phyloP scores from a whole-genome alignment of 64 coral and sea anemone species.

The Pocillopora damicornis region DNA sequence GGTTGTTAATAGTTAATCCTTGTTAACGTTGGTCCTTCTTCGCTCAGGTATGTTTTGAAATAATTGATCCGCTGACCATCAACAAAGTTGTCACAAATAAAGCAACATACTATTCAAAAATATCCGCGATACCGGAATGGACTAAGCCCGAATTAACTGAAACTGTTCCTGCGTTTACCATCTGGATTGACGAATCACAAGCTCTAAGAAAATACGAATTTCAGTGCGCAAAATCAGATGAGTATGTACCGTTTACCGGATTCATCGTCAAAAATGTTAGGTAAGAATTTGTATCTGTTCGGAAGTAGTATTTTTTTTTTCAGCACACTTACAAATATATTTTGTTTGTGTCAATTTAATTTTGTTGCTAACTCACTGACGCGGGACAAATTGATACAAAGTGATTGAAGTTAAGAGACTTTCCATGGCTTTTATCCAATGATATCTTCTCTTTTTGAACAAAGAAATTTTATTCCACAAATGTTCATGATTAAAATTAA shows the following conservation, averaged over 20 bases:
- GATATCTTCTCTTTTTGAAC: too few relatives aligned
- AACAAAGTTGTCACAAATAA: constrained; percentile 75
- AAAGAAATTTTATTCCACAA: too few relatives aligned
- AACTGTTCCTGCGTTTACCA: constrained; percentile 61
- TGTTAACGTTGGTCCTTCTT: background rate
- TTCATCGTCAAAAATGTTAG: constrained; percentile 57
- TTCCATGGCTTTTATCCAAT: too few relatives aligned
- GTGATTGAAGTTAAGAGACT: too few relatives aligned
- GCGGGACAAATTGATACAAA: too few relatives aligned
- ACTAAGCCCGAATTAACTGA: constrained; percentile 55
- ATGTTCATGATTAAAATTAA: too few relatives aligned
- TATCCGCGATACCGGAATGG: constrained; percentile 58
- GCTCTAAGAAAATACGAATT: constrained; percentile 80
- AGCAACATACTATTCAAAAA: constrained; percentile 80
- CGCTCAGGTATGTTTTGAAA: constrained; percentile 70
- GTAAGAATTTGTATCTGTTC: constrained; percentile 1
- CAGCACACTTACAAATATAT: background rate
- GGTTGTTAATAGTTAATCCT: too few relatives aligned
- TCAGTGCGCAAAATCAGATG: constrained; percentile 57
- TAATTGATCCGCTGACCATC: constrained; percentile 70
- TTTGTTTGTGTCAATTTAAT: background rate
- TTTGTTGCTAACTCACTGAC: too few relatives aligned
- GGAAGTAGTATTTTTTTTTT: background rate
- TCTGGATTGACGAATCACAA: constrained; percentile 57
- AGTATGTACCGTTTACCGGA: constrained; percentile 66